Percentiles rank a stretch among this genome's conserved stretches.
These are phyloP conservation scores for Pseudois nayaur DNA, from an alignment of 2,113 vertebrate species.

Conservation along the genomic window DNA sequence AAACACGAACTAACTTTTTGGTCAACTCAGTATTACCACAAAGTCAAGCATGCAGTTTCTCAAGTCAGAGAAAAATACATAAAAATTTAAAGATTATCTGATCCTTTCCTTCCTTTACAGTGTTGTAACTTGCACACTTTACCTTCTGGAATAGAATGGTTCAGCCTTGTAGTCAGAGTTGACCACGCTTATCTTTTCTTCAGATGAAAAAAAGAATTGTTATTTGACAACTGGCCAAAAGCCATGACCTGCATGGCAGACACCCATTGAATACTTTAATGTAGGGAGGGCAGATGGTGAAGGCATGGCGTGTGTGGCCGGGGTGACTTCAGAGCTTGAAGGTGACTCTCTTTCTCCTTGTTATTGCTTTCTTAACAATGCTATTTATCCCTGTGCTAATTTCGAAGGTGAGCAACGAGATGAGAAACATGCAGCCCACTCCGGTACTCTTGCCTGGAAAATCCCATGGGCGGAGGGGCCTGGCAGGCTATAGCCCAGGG, in stretches of 20 bases:
- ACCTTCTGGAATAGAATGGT: not conserved
- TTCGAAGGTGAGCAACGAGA: not conserved
- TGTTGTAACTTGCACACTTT: not conserved
- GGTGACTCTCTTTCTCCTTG: not conserved
- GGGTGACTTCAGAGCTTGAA: not conserved
- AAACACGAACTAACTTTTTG: not conserved
- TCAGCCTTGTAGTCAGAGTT: not conserved
- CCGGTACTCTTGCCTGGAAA: not conserved
- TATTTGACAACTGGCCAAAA: not conserved
- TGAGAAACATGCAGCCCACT: not conserved
- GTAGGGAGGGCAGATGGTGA: not conserved
- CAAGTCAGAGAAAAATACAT: not conserved
- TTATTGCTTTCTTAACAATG: not conserved
- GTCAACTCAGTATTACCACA: not conserved
- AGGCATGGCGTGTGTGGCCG: rapidly evolving
- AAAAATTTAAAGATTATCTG: not conserved
- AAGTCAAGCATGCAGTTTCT: not conserved
- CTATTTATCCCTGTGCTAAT: not conserved
- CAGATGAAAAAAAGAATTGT: not conserved
- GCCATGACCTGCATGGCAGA: not conserved
- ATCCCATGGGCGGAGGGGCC: not conserved
- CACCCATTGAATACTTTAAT: too few species aligned
- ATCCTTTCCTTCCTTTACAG: not conserved
- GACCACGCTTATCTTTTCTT: not conserved
- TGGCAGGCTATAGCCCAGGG: not conserved